Conservation (phyloP, 2,113 vertebrate species). For the Leptodactylus fuscus region DNA sequence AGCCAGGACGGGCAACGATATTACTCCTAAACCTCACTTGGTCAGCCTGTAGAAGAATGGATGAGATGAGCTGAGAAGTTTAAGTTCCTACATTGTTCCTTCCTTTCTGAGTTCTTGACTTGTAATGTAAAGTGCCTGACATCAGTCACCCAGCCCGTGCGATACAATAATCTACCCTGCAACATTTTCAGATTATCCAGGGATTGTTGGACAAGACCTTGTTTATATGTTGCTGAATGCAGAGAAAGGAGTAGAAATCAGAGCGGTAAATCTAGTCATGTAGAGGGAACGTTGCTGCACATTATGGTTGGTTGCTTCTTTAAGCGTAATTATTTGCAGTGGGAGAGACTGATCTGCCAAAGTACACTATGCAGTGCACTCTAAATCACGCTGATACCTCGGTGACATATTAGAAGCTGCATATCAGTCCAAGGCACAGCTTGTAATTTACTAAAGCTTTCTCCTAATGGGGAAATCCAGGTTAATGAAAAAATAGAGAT, state of each 20-base stretch:
- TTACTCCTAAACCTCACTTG: no score
- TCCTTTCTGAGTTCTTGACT: neutral
- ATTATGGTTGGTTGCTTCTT: conserved; percentile 8
- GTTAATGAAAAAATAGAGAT: neutral
- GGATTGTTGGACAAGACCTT: neutral
- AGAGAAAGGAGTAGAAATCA: neutral
- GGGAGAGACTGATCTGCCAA: neutral
- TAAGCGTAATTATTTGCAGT: conserved; percentile 17
- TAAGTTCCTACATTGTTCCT: no score
- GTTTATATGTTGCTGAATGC: conserved; percentile 7
- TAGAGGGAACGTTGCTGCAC: neutral
- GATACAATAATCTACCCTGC: neutral
- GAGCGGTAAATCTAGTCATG: conserved; percentile 18
- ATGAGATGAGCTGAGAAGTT: no score
- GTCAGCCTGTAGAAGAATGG: no score
- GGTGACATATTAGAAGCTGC: neutral
- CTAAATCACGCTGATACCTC: conserved; percentile 7
- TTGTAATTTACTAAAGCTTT: neutral
- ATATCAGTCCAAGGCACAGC: neutral
- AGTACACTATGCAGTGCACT: neutral
- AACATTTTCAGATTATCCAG: neutral
- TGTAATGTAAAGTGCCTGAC: conserved; percentile 3
- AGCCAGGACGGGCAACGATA: no score
- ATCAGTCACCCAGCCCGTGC: neutral
- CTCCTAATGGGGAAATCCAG: conserved; percentile 1